Base-by-base conservation (phyloP, 2,888 invertebrate genomes). In the Adineta ricciae region DNA sequence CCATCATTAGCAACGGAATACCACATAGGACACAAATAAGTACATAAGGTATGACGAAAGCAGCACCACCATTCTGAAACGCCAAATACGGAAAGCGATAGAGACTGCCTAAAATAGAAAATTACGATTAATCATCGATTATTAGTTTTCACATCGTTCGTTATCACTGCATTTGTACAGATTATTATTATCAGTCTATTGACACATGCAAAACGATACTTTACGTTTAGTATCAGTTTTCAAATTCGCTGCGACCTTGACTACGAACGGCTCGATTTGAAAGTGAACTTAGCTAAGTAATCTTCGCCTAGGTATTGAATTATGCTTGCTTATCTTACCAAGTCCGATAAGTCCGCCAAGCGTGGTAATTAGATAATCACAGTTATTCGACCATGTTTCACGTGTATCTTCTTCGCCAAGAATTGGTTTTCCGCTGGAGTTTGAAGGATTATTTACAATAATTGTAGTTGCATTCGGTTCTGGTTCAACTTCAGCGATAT, bases 301-400 rank as follows among this genome's bases (percentile, higher is more conserved):
- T n/a, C n/a, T n/a, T n/a, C n/a, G n/a, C n/a, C n/a, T n/a, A n/a
- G n/a, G n/a, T n/a, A 46, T 46, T 8, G 11, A 46, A 46, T 46
- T 46, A 46, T 8, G 11, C 11, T 46, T 5, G 11, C 5, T 46
- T 46, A 46, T 8, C 46, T 5, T 73, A 73, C 73, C 73, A 2
- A 73, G 73, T 24, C 73, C 73, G 11, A 73, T 73, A 24, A 73
- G 73, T 9, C 73, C 73, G 9, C 73, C 73, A 24, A 73, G 41
- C n/a, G 41, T 73, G 7, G 73, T 73, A 8, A 73, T 41, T 41
- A 73, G 24, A 73, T 73, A 73, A 73, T 73, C 73, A 41, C 38
- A 73, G 24, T 73, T 73, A 24, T 19, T 73, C 21, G 73, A 24
- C 73, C 73, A 73, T 73, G 73, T 73, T 73, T 73, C 73, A 38